phyloP scores from a whole-genome alignment of 2,113 vertebrate genomes.

The Ptychochromis oligacanthus region DNA sequence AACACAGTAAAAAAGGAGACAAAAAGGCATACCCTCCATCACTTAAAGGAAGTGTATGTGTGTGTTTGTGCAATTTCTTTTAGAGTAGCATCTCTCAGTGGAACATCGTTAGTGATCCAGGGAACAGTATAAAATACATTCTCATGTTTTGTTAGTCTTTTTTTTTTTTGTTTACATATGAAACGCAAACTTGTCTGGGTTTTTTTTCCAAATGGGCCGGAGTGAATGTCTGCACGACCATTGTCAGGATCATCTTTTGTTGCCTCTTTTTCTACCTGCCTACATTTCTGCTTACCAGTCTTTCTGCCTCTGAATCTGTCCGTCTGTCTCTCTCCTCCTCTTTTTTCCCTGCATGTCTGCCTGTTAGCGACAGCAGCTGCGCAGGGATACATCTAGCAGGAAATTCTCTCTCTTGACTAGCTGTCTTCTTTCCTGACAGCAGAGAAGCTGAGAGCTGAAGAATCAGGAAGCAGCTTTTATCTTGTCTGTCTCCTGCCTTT shows the following conservation, averaged over 20 bases:
- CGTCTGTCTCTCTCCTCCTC: constrained; percentile 44
- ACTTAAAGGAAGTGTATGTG: constrained; percentile 34
- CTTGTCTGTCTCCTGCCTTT: constrained; percentile 79
- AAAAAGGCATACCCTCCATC: constrained; percentile 2
- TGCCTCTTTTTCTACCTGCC: constrained; percentile 18
- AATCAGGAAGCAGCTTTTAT: constrained; percentile 80
- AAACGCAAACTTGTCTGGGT: not conserved
- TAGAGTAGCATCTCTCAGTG: not conserved
- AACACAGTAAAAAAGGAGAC: constrained; percentile 16
- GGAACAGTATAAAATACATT: not conserved
- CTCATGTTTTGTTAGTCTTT: not conserved
- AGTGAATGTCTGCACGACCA: constrained; percentile 1
- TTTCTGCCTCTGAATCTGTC: constrained; percentile 33
- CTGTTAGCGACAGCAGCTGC: constrained; percentile 73
- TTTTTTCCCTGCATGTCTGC: constrained; percentile 52
- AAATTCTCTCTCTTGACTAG: constrained; percentile 74
- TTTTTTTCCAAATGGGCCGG: not conserved
- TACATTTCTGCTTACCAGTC: constrained; percentile 19
- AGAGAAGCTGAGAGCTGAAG: constrained; percentile 71
- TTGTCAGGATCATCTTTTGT: constrained; percentile 13
- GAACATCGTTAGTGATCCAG: not conserved
- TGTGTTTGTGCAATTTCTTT: not conserved
- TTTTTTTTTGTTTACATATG: not conserved
- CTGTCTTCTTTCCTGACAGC: constrained; percentile 77
- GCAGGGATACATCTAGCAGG: constrained; percentile 65